Conservation (phyloP, 2,113 vertebrate species). For the Ardeotis arabs region DNA sequence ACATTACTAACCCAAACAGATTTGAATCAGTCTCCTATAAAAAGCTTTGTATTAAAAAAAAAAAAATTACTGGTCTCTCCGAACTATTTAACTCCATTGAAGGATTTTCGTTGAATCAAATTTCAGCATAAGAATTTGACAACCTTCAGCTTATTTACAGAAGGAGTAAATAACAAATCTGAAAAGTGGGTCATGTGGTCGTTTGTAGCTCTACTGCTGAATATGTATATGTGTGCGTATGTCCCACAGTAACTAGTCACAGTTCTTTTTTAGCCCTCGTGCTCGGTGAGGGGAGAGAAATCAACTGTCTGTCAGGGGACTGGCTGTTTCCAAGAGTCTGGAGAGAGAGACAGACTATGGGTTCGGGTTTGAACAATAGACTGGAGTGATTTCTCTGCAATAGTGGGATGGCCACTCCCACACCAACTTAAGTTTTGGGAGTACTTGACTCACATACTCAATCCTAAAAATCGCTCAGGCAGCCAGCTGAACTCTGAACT, state of each 20-base stretch:
- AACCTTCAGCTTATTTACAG: neutral
- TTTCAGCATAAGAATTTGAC: neutral
- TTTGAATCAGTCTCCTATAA: neutral
- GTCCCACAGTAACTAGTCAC: neutral
- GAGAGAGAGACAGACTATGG: accelerated
- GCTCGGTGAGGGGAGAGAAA: neutral
- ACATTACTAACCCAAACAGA: neutral
- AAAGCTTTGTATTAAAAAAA: neutral
- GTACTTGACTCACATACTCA: neutral
- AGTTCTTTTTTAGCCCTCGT: neutral
- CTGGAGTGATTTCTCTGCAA: neutral
- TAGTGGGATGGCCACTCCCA: accelerated
- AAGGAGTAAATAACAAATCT: accelerated
- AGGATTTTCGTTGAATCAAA: neutral
- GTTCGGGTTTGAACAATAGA: neutral
- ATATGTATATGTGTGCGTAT: accelerated
- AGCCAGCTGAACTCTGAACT: neutral
- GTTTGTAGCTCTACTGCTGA: neutral
- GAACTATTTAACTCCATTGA: neutral
- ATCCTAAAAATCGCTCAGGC: neutral
- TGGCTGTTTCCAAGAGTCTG: neutral
- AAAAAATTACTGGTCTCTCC: neutral
- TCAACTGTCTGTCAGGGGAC: neutral
- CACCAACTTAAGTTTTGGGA: neutral
- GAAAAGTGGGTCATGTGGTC: accelerated